Evolutionary conservation across 2,888 invertebrate species (phyloP), one percentile per base, ranked within the genome.

Genomic region (Antheraea yamamai): DNA sequence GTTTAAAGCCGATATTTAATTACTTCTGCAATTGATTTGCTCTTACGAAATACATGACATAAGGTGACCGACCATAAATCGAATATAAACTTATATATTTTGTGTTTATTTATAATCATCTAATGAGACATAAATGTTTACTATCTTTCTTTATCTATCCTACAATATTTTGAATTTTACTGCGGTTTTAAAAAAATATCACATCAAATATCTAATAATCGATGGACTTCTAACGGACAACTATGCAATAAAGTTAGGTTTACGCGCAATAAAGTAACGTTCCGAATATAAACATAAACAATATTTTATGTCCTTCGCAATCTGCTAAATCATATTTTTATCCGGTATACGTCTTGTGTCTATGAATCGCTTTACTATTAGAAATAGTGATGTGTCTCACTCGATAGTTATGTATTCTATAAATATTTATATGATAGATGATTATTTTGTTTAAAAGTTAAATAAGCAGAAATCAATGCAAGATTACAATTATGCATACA

Each of bases 291-390:
- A 89, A 90, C 90, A 91, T 94, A 92, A 92, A 93, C 91, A 89
- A 92, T 94, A 91, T 93, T 94, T 94, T 93, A 94, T 92, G 91
- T 85, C 83, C 84, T 83, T 84, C 82, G 89, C 89, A 91, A 92
- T 92, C 92, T 91, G 90, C 90, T 89, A 89, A 90, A 92, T 92
- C 91, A 90, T 88, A 89, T 88, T 91, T 93, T 92, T 92, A 92
- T 91, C 85, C 75, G 58, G 12, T 73, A 66, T 58, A 73, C 73
- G 73, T 70, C 70, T 70, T 39, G 39, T 70, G 70, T 39, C 39
- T 70, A 70, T 70, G 39, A 35, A 70, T 73, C 73, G 55, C n/a
- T 39, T 35, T 73, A 61, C 35, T 61, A 61, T 30, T 61, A 58
- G 73, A 20, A 47, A 47, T 47, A 47, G 47, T 47, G 73, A 39